phyloP scores from a whole-genome alignment of 2,113 vertebrate species.

The Microcebus griseorufus region DNA sequence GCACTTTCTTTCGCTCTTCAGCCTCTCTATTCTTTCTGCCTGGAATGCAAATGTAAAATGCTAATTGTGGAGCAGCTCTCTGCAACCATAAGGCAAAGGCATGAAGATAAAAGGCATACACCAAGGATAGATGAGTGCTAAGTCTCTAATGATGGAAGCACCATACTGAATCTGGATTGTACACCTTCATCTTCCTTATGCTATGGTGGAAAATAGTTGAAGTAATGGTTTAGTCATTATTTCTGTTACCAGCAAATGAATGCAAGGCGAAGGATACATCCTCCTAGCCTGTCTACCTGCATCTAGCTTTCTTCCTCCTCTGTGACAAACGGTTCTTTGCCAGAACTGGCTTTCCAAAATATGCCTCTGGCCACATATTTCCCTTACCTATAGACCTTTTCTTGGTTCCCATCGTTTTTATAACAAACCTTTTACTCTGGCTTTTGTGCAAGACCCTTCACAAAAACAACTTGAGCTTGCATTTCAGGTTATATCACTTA shows the following conservation, averaged over 20 bases:
- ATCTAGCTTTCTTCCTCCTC: not conserved
- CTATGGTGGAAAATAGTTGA: not conserved
- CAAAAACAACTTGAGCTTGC: not conserved
- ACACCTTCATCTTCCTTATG: not conserved
- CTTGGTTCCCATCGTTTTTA: not conserved
- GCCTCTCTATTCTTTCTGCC: not conserved
- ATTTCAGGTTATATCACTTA: not conserved
- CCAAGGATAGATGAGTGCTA: not conserved
- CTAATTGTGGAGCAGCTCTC: not conserved
- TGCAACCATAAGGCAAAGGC: not conserved
- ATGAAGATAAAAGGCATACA: not conserved
- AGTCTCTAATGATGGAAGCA: not conserved
- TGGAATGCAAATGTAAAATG: not conserved
- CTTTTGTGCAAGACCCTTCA: not conserved
- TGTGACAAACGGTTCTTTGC: not conserved
- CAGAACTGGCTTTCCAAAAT: not conserved
- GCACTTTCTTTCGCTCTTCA: not conserved
- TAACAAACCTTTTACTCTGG: not conserved
- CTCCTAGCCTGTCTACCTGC: not conserved
- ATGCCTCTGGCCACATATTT: not conserved
- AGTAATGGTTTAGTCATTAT: not conserved
- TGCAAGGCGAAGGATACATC: not conserved
- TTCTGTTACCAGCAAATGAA: not conserved
- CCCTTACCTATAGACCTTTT: not conserved
- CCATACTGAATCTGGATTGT: not conserved